Evolutionary conservation across 1,140 invertebrate genomes (phyloP).

Genomic region (Anoplophora glabripennis): DNA sequence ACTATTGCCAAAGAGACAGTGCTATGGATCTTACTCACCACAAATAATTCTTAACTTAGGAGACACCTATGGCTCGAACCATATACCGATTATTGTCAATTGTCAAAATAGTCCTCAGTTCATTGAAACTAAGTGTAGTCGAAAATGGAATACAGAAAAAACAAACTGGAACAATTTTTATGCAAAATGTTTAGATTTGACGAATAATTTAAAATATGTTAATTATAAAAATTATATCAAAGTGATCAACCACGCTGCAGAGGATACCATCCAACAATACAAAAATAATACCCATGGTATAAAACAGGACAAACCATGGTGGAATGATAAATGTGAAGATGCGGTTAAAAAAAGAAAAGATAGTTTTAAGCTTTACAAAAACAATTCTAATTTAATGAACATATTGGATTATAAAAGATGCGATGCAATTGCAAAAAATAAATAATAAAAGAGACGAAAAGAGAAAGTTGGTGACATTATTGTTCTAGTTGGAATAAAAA

Average conservation of each 20-base stretch:
- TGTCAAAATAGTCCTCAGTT: neutral
- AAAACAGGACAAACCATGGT: neutral
- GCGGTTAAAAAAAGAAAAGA: neutral
- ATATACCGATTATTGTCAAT: too few species aligned
- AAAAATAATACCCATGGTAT: neutral
- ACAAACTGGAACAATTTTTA: neutral
- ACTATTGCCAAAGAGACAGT: neutral
- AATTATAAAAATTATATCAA: neutral
- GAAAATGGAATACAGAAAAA: neutral
- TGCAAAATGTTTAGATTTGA: too few species aligned
- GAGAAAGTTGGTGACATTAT: too few species aligned
- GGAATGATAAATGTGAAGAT: neutral
- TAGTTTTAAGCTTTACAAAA: neutral
- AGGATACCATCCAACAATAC: neutral
- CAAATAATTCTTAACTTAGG: neutral
- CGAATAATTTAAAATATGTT: neutral
- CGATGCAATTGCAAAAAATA: too few species aligned
- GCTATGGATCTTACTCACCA: neutral
- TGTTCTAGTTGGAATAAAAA: too few species aligned
- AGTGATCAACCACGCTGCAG: neutral
- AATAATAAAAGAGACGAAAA: too few species aligned
- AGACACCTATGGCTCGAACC: neutral
- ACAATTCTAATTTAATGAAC: neutral
- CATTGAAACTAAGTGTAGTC: neutral
- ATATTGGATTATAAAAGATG: too few species aligned